Evolutionary conservation across 2,113 vertebrate genomes (phyloP).

Genomic region (Sapajus apella): DNA sequence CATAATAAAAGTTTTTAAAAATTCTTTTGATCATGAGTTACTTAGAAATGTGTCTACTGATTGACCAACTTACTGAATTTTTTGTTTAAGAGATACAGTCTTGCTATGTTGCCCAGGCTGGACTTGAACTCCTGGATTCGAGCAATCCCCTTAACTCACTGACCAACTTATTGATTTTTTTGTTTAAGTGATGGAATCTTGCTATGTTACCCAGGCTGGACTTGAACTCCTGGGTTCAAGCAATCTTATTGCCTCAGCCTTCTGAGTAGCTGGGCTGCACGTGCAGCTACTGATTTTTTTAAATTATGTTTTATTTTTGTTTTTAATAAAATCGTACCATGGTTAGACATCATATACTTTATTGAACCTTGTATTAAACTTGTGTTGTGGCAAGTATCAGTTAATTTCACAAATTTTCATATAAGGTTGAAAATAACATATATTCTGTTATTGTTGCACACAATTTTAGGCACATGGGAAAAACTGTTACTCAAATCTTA

Average conservation of each 20-base stretch:
- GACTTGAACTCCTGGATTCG: no score
- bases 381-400: not conserved
- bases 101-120: no score
- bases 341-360: not conserved
- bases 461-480: not conserved
- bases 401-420: not conserved
- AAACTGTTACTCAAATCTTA: not conserved
- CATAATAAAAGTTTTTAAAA: not conserved
- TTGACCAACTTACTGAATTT: not conserved
- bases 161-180: not conserved
- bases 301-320: not conserved
- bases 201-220: no score
- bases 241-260: not conserved
- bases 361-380: not conserved
- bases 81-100: not conserved
- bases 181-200: not conserved
- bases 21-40: not conserved
- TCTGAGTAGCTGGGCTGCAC: not conserved
- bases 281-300: not conserved
- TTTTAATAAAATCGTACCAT: not conserved
- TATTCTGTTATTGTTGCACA: not conserved
- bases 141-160: not conserved
- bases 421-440: not conserved
- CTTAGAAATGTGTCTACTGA: slow-evolving; percentile 5
- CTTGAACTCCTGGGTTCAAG: not conserved